phyloP scores from a whole-genome alignment of 2,888 invertebrate species.

The Drosophila siamana region DNA sequence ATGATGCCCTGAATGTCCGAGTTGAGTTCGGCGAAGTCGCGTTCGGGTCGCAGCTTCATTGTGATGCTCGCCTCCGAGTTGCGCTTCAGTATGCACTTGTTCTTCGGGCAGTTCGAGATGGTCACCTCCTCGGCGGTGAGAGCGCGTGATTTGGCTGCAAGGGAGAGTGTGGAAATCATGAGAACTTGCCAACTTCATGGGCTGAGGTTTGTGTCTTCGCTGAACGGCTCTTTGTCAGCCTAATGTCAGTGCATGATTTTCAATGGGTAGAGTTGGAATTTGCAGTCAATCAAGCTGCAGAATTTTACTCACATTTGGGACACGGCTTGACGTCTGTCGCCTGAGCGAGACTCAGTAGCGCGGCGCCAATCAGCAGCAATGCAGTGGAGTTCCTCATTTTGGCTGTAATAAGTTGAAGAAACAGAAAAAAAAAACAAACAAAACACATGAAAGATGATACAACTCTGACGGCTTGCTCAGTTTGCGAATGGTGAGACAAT shows the following conservation, averaged over 20 bases:
- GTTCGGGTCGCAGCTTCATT: constrained; percentile 87
- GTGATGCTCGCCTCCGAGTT: constrained; percentile 87
- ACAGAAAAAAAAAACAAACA: no score
- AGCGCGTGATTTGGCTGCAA: constrained; percentile 85
- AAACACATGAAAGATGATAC: background rate
- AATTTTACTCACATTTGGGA: constrained; percentile 82
- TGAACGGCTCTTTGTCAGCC: no score
- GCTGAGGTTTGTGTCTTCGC: no score
- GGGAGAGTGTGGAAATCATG: no score
- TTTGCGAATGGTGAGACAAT: no score
- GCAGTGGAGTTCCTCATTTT: constrained; percentile 57
- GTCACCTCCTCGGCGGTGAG: constrained; percentile 86
- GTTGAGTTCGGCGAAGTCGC: constrained; percentile 86
- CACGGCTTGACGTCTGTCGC: constrained; percentile 77
- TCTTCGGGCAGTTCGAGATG: constrained; percentile 88
- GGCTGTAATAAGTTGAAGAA: background rate
- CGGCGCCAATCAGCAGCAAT: constrained; percentile 52
- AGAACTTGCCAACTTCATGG: no score
- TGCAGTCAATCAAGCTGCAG: no score
- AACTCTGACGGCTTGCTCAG: background rate
- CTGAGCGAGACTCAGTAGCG: constrained; percentile 45
- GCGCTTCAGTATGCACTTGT: constrained; percentile 89
- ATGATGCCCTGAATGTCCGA: constrained; percentile 89
- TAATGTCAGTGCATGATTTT: no score
- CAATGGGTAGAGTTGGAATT: background rate